phyloP scores from a whole-genome alignment of 2,888 invertebrate genomes.

The Schizotus pectinicornis region DNA sequence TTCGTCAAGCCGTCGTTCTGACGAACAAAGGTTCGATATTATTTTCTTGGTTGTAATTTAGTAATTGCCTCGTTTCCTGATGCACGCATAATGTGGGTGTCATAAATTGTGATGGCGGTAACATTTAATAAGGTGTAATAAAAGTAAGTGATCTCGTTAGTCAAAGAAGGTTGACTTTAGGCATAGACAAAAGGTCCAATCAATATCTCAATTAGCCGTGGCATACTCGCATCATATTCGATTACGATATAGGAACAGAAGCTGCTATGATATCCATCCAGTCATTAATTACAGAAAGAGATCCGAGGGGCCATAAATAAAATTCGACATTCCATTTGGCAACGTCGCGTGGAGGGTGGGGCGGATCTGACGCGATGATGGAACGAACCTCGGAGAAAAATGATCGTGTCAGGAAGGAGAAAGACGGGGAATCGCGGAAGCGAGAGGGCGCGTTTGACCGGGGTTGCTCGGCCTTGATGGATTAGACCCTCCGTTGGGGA shows the following conservation, averaged over 20 bases:
- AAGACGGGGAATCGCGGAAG: slow-evolving; percentile 44
- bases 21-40: too few relatives aligned
- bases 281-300: slow-evolving; percentile 61
- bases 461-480: slow-evolving; percentile 59
- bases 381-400: slow-evolving; percentile 76
- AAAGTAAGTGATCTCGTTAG: not conserved
- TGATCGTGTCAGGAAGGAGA: slow-evolving; percentile 65
- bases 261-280: slow-evolving; percentile 55
- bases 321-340: slow-evolving; percentile 61
- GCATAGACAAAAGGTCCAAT: not conserved
- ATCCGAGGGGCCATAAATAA: slow-evolving; percentile 60
- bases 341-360: slow-evolving; percentile 65
- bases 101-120: not conserved
- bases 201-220: slow-evolving; percentile 22
- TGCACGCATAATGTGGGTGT: slow-evolving; percentile 2
- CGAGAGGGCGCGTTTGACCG: slow-evolving; percentile 63
- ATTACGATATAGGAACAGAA: slow-evolving; percentile 48
- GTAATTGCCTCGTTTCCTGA: slow-evolving; percentile 3
- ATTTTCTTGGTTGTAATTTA: not conserved
- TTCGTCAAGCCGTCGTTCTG: too few relatives aligned
- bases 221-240: slow-evolving; percentile 38
- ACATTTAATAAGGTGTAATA: not conserved
- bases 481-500: slow-evolving; percentile 61
- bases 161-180: not conserved
- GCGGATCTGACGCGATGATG: slow-evolving; percentile 76